Evolutionary conservation across 2,888 invertebrate species (phyloP).

Genomic region (Quadriops clusia): DNA sequence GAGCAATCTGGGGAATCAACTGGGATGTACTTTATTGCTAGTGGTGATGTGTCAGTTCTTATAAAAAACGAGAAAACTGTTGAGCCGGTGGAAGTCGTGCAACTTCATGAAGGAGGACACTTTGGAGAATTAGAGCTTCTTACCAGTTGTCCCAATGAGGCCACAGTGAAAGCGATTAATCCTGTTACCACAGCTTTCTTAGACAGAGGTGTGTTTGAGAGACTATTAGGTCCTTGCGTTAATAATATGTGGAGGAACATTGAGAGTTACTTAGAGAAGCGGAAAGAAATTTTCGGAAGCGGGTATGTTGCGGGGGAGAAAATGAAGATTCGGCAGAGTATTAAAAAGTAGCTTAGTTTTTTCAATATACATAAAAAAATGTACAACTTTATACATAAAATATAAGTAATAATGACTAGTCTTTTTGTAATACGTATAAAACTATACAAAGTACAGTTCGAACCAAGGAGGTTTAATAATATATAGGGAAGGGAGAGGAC

Average conservation of each 20-base stretch:
- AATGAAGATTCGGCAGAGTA: no score
- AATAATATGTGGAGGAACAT: conserved; percentile 91
- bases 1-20: conserved; percentile 81
- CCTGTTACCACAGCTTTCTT: conserved; percentile 80
- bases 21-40: conserved; percentile 92
- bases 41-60: conserved; percentile 68
- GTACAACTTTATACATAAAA: no score
- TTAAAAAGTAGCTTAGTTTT: no score
- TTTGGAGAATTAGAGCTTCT: conserved; percentile 89
- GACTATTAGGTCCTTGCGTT: conserved; percentile 88
- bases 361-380: no score
- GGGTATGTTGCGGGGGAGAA: no score
- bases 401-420: no score
- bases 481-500: no score
- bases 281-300: no score
- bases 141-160: conserved; percentile 87
- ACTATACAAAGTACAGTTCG: no score
- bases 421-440: no score
- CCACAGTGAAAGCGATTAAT: conserved; percentile 69
- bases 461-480: no score
- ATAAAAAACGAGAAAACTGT: conserved; percentile 66
- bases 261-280: no score
- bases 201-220: conserved; percentile 89
- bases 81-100: conserved; percentile 55
- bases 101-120: conserved; percentile 59